phyloP scores from a whole-genome alignment of 1,140 invertebrate species.

The Himalopsyche phryganea region DNA sequence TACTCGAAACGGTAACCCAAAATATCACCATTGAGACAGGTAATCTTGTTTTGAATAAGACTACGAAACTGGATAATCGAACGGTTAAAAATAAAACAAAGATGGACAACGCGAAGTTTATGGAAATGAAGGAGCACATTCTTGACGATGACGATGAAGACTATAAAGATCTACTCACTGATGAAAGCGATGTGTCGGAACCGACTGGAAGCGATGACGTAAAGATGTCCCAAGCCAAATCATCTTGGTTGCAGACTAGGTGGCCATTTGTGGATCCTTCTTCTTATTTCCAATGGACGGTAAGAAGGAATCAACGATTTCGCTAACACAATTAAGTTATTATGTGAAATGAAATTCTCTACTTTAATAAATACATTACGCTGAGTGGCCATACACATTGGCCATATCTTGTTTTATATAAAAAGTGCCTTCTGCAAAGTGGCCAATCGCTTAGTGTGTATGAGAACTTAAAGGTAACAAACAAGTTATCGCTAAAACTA shows the following conservation, averaged over 20 bases:
- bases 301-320: too few relatives aligned
- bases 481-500: too few relatives aligned
- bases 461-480: too few relatives aligned
- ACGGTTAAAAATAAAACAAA: slow-evolving; percentile 25
- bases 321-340: too few relatives aligned
- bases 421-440: too few relatives aligned
- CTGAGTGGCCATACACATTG: too few relatives aligned
- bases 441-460: too few relatives aligned
- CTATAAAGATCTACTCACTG: slow-evolving; percentile 47
- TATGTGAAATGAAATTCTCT: background rate
- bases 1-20: background rate
- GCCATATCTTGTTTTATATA: too few relatives aligned
- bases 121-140: slow-evolving; percentile 38
- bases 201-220: slow-evolving; percentile 35
- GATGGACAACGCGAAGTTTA: slow-evolving; percentile 31
- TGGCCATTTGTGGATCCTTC: slow-evolving; percentile 64
- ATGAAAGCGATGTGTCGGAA: slow-evolving; percentile 47
- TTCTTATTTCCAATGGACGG: slow-evolving; percentile 62
- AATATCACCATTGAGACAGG: background rate
- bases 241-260: slow-evolving; percentile 34
- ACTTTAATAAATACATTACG: too few relatives aligned
- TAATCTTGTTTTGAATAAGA: background rate
- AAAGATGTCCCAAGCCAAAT: slow-evolving; percentile 45
- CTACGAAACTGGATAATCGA: background rate
- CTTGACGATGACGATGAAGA: slow-evolving; percentile 48